phyloP scores from a whole-genome alignment of 2,797 vertebrate species.

The Anabacerthia variegaticeps region DNA sequence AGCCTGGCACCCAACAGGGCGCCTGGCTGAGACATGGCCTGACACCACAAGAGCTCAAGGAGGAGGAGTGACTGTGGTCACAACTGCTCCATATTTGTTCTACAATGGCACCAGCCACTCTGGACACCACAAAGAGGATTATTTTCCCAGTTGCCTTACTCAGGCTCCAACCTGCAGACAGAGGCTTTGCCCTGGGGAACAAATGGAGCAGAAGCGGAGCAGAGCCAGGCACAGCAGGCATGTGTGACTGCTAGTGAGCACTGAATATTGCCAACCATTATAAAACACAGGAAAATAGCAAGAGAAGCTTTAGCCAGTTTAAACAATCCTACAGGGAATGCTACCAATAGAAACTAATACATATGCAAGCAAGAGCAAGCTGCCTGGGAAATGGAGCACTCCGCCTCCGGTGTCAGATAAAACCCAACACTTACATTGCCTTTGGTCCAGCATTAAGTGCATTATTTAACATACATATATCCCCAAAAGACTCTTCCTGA shows the following conservation, averaged over 20 bases:
- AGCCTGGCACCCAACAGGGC: not conserved
- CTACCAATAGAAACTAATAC: not conserved
- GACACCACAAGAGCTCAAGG: not conserved
- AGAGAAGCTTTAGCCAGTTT: not conserved
- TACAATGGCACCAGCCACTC: not conserved
- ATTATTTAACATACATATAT: not conserved
- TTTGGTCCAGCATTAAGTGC: not conserved
- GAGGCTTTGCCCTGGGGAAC: not conserved
- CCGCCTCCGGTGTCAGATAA: not conserved
- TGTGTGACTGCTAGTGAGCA: not conserved
- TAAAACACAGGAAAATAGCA: not conserved
- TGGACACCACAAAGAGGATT: not conserved
- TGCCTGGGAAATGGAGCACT: not conserved
- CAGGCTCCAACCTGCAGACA: not conserved
- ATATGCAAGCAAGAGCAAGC: constrained; percentile 23
- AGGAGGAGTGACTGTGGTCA: not conserved
- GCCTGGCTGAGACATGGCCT: too few relatives aligned
- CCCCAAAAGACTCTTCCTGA: not conserved
- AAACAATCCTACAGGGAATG: constrained; percentile 12
- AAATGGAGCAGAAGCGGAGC: not conserved
- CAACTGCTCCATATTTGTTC: not conserved
- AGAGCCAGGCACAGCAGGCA: not conserved
- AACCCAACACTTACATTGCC: not conserved
- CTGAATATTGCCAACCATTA: not conserved
- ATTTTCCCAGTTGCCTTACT: not conserved